Evolutionary conservation across 2,797 vertebrate genomes (phyloP).

Genomic region (Emys orbicularis): DNA sequence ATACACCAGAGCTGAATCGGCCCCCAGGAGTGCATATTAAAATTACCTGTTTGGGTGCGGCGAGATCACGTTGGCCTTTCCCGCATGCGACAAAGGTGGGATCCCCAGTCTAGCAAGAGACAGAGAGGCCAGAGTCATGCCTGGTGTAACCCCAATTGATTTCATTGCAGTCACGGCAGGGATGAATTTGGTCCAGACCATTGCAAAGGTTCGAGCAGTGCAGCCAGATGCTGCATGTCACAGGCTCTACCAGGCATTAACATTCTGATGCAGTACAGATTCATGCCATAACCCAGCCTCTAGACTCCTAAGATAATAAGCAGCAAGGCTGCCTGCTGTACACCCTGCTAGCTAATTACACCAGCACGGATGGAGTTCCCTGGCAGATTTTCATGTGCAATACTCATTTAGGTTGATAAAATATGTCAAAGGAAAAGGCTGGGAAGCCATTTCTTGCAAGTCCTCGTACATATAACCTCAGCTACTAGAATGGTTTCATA

Average conservation of each 20-base stretch:
- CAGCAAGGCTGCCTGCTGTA: constrained; percentile 44
- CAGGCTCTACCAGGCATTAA: constrained; percentile 23
- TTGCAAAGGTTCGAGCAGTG: neutral
- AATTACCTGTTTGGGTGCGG: neutral
- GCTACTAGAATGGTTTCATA: neutral
- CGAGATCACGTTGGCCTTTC: neutral
- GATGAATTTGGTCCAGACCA: neutral
- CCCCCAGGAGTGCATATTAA: neutral
- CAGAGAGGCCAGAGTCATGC: neutral
- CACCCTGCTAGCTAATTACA: constrained; percentile 16
- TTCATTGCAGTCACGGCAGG: constrained; percentile 10
- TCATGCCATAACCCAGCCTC: neutral
- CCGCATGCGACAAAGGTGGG: neutral
- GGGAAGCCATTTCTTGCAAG: neutral
- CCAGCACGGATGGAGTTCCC: constrained; percentile 23
- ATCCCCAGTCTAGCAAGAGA: neutral
- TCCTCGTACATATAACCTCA: neutral
- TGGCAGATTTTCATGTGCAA: constrained; percentile 34
- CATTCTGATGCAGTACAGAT: constrained; percentile 20
- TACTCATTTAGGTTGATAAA: neutral
- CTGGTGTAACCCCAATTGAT: constrained; percentile 1
- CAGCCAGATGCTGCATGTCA: constrained; percentile 23
- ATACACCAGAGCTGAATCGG: neutral
- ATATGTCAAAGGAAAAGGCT: neutral
- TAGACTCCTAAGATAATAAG: constrained; percentile 38